phyloP scores from a whole-genome alignment of 2,113 vertebrate species.

The Corynorhinus townsendii region DNA sequence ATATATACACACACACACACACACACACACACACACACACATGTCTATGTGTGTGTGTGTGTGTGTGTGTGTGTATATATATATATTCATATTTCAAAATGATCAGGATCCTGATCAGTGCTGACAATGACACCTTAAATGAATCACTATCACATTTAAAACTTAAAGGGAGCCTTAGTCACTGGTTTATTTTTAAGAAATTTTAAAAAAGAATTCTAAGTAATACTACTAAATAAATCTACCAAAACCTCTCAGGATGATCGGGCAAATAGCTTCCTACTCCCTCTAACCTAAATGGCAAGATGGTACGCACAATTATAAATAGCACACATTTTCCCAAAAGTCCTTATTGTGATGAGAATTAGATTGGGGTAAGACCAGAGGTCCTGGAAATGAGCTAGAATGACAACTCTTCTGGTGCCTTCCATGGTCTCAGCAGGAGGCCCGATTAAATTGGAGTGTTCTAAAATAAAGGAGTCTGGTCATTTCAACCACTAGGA shows the following conservation, averaged over 20 bases:
- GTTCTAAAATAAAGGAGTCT: neutral
- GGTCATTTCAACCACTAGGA: neutral
- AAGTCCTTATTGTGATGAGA: neutral
- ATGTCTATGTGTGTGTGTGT: no score
- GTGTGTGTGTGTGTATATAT: no score
- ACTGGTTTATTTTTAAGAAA: neutral
- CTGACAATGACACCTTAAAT: neutral
- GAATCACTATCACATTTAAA: neutral
- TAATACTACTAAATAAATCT: neutral
- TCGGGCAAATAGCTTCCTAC: neutral
- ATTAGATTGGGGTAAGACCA: neutral
- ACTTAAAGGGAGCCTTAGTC: neutral
- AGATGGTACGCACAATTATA: neutral
- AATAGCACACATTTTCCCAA: neutral
- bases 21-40: no score
- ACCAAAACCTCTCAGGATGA: neutral
- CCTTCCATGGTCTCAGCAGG: neutral
- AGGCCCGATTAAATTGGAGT: neutral
- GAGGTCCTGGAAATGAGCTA: neutral
- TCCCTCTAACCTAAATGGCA: neutral
- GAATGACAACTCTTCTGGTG: neutral
- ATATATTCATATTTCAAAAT: neutral
- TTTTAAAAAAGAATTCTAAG: neutral
- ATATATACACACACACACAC: no score
- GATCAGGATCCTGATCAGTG: neutral